A percentile compares a stretch with the other conserved stretches of the same genome.
Conservation (phyloP, 2,113 vertebrate genomes). For the Semnornis frantzii region DNA sequence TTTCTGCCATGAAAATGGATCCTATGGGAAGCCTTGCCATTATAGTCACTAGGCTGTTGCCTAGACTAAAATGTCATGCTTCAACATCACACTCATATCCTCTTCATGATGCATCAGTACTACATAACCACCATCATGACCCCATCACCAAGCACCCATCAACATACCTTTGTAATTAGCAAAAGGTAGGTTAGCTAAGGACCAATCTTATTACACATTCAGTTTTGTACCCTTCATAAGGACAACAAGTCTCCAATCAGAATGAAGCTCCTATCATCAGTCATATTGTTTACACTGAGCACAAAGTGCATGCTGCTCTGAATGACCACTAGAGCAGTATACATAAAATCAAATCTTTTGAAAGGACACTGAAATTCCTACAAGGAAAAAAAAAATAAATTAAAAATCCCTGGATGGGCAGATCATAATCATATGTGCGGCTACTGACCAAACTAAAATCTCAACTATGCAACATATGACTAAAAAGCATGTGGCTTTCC, state of each 20-base stretch:
- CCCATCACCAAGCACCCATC: not conserved
- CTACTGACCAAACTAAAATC: not conserved
- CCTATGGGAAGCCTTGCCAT: not conserved
- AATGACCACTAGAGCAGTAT: not conserved
- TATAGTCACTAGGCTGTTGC: not conserved
- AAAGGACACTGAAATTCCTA: not conserved
- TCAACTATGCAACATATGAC: constrained; percentile 24
- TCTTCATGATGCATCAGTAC: not conserved
- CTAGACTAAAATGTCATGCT: not conserved
- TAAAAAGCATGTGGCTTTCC: constrained; percentile 10
- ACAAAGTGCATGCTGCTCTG: not conserved
- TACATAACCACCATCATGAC: not conserved
- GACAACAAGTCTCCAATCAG: not conserved
- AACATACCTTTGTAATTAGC: not conserved
- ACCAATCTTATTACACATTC: not conserved
- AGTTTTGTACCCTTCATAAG: not conserved
- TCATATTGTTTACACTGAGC: not conserved
- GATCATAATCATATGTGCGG: not conserved
- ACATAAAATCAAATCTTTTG: not conserved
- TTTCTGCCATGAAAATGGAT: not conserved
- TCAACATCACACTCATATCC: not conserved
- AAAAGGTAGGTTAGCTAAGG: not conserved
- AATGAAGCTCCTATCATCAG: not conserved
- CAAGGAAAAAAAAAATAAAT: not conserved
- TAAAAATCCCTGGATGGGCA: not conserved